Evolutionary conservation across 2,113 vertebrate genomes (phyloP), one percentile per base, ranked within the genome.

Genomic region (Neodon shergylaensis): DNA sequence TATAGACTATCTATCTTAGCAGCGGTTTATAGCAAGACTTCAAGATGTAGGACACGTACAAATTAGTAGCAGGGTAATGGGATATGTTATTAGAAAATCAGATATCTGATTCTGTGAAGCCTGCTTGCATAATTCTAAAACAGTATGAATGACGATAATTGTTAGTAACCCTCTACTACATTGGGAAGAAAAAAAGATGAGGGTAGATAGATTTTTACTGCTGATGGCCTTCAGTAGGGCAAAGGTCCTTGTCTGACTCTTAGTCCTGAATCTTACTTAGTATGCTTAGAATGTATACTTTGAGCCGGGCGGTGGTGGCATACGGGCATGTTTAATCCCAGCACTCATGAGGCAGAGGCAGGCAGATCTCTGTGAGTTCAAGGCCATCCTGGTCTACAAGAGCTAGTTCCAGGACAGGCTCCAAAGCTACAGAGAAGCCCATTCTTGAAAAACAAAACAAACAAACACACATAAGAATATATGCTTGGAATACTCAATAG

Each of bases 1-100:
- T n/a, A 47, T 5, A 68, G 36, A 73, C 58, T 61, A 72, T 21
- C 58, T 61, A 76, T 21, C 68, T 74, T 28, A 22, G 14, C 7
- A 61, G 11, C 11, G 49, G 4, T 70, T 95, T 89, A 91, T 2
- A 90, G 26, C 21, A 95, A 91, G 78, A 88, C 16, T 92, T 90
- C 26, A 94, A 94, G 28, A 24, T 52, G 86, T 52, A 83, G 19
- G 9, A 91, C 83, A 65, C 36, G 47, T 21, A 88, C 19, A 94
- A 76, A 66, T 31, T 8, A 84, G 58, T 31, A 65, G 5, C 81
- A 88, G 74, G 92, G 63, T 61, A 68, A 88, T 19, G n/a, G 12
- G n/a, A 63, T 74, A 21, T 54, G 9, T 8, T 17, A 74, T 22
- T 7, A 94, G 47, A 77, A 88, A 92, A 42, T 66, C 16, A 66